Evolutionary conservation across 2,113 vertebrate genomes (phyloP).

Genomic region (Burhinus oedicnemus): DNA sequence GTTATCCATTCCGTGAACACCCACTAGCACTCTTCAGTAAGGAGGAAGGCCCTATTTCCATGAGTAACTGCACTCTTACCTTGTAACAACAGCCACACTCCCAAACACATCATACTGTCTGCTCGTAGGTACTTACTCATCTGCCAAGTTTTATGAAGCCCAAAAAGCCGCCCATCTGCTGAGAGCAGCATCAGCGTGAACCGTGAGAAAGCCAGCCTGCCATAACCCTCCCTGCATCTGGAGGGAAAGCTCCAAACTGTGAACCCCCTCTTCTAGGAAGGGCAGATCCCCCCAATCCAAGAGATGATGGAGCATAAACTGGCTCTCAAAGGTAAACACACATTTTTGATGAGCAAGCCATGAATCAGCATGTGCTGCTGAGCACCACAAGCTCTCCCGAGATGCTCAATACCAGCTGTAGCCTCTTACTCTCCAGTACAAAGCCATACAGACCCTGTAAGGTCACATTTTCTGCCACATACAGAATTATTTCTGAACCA

Average conservation of each 20-base stretch:
- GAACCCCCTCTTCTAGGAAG: accelerated
- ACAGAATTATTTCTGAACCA: background rate
- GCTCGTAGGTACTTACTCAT: background rate
- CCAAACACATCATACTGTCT: background rate
- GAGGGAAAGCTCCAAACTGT: background rate
- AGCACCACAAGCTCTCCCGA: accelerated
- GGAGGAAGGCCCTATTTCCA: background rate
- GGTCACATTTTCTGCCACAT: background rate
- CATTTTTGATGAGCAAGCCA: background rate
- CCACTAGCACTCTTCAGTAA: background rate
- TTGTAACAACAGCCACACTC: background rate
- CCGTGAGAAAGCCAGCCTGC: accelerated
- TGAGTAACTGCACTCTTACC: background rate
- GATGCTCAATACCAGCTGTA: background rate
- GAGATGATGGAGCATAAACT: accelerated
- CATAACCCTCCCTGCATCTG: accelerated
- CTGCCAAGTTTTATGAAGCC: background rate
- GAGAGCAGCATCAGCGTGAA: background rate
- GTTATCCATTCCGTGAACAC: background rate
- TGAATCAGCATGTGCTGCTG: background rate
- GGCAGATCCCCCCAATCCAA: accelerated
- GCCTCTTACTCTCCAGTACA: background rate
- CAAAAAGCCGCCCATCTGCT: accelerated
- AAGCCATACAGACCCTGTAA: background rate
- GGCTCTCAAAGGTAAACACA: accelerated